Percentiles rank a stretch among this genome's conserved stretches.
These are phyloP conservation scores for Apogon talboti DNA, from an alignment of 2,797 vertebrate genomes.

Conservation along the genomic window DNA sequence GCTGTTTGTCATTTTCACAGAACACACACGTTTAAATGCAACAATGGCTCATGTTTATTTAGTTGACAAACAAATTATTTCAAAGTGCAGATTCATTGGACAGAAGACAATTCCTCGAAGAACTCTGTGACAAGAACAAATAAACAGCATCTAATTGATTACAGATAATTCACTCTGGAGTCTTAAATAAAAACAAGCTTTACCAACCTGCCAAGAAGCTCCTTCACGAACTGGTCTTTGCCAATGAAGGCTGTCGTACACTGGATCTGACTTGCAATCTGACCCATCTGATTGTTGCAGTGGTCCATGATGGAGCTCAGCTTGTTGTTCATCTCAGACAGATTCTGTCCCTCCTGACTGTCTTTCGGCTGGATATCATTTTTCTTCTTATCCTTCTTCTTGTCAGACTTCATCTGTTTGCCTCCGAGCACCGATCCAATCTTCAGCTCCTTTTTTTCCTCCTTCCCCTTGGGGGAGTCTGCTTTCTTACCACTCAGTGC, in stretches of 20 bases:
- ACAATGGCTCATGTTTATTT: constrained; percentile 51
- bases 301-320: constrained; percentile 83
- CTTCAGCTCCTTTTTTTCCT: constrained; percentile 90
- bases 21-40: constrained; percentile 29
- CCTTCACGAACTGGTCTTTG: constrained; percentile 89
- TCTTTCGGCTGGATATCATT: constrained; percentile 78
- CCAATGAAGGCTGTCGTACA: constrained; percentile 75
- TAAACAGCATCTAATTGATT: constrained; percentile 43
- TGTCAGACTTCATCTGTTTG: constrained; percentile 88
- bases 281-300: constrained; percentile 82
- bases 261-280: constrained; percentile 80
- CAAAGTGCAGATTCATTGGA: constrained; percentile 12
- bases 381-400: constrained; percentile 91
- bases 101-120: constrained; percentile 13
- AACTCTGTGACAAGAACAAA: constrained; percentile 42
- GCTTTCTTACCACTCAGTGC: constrained; percentile 87
- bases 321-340: constrained; percentile 73
- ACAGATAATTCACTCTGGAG: constrained; percentile 20
- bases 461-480: constrained; percentile 86
- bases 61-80: constrained; percentile 36
- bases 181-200: constrained; percentile 15
- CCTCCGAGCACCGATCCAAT: constrained; percentile 85
- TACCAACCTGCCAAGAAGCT: constrained; percentile 90
- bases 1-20: constrained; percentile 38
- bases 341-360: constrained; percentile 80